phyloP scores from a whole-genome alignment of 2,888 invertebrate genomes.

The Euplexia lucipara region DNA sequence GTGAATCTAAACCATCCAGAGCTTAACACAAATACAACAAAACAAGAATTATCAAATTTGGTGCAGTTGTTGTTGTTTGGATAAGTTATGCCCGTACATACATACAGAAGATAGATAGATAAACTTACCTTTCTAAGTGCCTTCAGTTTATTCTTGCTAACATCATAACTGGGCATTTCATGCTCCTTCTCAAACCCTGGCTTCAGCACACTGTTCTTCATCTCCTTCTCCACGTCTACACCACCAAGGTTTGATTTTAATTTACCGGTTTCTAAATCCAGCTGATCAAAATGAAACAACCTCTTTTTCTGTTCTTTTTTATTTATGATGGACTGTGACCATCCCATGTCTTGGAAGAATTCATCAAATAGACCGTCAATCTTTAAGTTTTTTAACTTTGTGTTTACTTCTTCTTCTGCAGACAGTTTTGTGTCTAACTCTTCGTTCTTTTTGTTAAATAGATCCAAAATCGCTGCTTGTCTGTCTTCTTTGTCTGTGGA shows the following conservation, averaged over 20 bases:
- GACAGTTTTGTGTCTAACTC: conserved; percentile 75
- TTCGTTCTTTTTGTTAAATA: conserved; percentile 82
- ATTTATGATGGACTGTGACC: conserved; percentile 77
- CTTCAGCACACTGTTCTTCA: conserved; percentile 92
- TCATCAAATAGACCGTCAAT: conserved; percentile 79
- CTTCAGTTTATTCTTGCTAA: conserved; percentile 91
- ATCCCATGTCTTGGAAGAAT: conserved; percentile 85
- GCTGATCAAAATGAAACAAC: conserved; percentile 83
- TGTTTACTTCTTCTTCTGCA: conserved; percentile 77
- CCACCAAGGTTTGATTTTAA: conserved; percentile 83
- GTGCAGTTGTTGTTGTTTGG: too few relatives aligned
- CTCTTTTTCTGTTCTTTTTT: conserved; percentile 76
- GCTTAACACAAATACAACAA: too few relatives aligned
- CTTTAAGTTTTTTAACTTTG: conserved; percentile 80
- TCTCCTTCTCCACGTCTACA: conserved; percentile 89
- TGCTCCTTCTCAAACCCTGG: conserved; percentile 93
- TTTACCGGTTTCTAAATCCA: conserved; percentile 82
- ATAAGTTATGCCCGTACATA: too few relatives aligned
- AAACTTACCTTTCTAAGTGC: conserved; percentile 89
- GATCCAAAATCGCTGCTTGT: conserved; percentile 74
- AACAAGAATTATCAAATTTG: too few relatives aligned
- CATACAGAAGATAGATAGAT: background rate
- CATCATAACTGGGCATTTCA: conserved; percentile 90
- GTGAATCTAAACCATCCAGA: too few relatives aligned
- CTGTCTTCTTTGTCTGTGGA: conserved; percentile 80